A percentile compares a stretch with the other conserved stretches of the same genome.
Evolutionary conservation across 1,140 invertebrate species (phyloP).

Genomic region (Pteromalus puparum): DNA sequence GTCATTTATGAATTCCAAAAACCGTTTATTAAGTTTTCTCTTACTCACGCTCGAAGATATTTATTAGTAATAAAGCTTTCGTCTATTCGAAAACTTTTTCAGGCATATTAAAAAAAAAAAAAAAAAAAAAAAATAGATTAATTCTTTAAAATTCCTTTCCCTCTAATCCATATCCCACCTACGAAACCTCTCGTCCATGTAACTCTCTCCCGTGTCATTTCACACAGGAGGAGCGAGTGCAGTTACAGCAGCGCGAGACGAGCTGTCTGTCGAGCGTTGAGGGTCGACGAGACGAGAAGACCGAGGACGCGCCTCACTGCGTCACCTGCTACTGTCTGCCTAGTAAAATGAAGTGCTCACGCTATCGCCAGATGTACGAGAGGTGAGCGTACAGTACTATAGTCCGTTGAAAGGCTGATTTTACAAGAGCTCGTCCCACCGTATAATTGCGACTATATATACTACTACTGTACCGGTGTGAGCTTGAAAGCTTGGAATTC

Average conservation of each 20-base stretch:
- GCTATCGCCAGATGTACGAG: background rate
- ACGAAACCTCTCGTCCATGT: background rate
- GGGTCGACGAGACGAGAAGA: background rate
- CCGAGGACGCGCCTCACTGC: constrained; percentile 37
- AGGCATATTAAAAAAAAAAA: no score
- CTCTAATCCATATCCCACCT: no score
- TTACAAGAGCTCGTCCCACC: background rate
- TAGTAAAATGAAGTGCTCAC: background rate
- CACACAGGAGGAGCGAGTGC: background rate
- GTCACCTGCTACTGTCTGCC: constrained; percentile 42
- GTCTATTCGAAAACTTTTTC: no score
- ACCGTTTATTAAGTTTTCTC: background rate
- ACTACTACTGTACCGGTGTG: background rate
- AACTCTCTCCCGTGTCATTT: background rate
- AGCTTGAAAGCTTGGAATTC: no score
- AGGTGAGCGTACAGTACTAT: constrained; percentile 7
- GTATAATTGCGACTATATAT: background rate
- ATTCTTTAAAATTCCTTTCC: no score
- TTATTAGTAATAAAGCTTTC: no score
- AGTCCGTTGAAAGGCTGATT: background rate
- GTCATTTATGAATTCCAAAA: constrained; percentile 13
- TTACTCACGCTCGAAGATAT: no score
- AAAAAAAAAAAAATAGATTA: no score
- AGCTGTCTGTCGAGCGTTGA: background rate
- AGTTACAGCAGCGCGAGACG: background rate